Percentiles rank a stretch among this genome's conserved stretches.
phyloP scores from a whole-genome alignment of 64 coral and sea anemone species.

The Acropora yongei region DNA sequence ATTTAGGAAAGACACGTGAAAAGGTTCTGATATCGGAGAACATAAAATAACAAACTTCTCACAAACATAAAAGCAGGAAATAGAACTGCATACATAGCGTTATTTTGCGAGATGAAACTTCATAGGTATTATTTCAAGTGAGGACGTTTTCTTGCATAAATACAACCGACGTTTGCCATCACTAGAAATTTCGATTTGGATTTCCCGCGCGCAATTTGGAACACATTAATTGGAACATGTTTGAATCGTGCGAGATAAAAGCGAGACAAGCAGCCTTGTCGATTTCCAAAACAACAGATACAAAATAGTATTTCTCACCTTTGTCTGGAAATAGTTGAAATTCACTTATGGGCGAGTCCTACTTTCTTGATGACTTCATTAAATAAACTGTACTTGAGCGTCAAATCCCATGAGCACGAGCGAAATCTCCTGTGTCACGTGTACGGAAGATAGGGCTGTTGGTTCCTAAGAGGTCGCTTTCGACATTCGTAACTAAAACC shows the following conservation, averaged over 20 bases:
- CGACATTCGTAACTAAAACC: too few relatives aligned
- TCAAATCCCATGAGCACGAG: slow-evolving; percentile 6
- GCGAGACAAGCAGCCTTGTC: neutral
- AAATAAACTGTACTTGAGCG: neutral
- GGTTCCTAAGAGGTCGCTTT: too few relatives aligned
- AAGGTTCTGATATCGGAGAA: neutral
- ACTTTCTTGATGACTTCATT: slow-evolving; percentile 21
- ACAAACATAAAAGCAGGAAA: neutral
- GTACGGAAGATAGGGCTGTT: neutral
- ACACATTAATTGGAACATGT: neutral
- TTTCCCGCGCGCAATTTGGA: slow-evolving; percentile 33
- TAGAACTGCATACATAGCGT: neutral
- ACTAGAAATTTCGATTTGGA: neutral
- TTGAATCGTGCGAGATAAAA: neutral
- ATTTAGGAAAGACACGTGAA: neutral
- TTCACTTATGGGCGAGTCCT: neutral
- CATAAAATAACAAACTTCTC: neutral
- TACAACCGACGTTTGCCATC: neutral
- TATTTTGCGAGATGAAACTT: neutral
- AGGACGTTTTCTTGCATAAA: neutral
- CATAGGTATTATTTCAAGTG: too few relatives aligned
- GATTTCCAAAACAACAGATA: neutral
- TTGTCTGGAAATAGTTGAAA: neutral
- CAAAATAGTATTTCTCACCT: neutral
- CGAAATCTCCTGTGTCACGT: neutral